Evolutionary conservation across 2,797 vertebrate genomes (phyloP), one percentile per base, ranked within the genome.

Genomic region (Microtus californicus): DNA sequence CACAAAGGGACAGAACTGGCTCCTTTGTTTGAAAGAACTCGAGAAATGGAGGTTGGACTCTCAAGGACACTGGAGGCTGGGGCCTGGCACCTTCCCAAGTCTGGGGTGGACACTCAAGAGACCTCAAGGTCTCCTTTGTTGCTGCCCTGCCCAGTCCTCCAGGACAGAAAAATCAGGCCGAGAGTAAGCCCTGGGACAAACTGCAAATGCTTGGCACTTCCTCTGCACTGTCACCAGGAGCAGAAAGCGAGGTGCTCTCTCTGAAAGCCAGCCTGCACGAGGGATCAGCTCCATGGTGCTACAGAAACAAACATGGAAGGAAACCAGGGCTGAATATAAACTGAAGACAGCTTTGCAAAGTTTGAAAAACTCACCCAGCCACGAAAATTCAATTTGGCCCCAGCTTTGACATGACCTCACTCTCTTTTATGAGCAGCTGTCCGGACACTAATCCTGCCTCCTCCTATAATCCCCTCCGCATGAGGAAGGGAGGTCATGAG

Each of bases 341-440:
- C 93, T 34, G 40, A 80, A 82, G 85, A 71, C 93, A 92, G 90
- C 94, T 94, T 95, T 91, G 83, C 73, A 71, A 73, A 61, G 73
- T 93, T 89, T 87, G 43, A 65, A 82, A 95, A 95, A 89, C 78
- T 92, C 80, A 81, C 34, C 88, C 89, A 71, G 94, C 63, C 65
- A 71, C 77, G 87, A 88, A 79, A 95, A 92, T 65, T 90, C 81
- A 48, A 37, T 90, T 93, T 97, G 88, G 96, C 95, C 88, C 13
- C 31, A 88, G 93, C 61, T 87, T 79, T 8, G 0, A 89, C 51
- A 88, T 97, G 96, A 97, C 88, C 95, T 97, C 97, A 97, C 19
- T 89, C 43, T 56, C 76, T 95, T 96, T 97, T 88, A 97, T 87
- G 90, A 97, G 93, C 96, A 96, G 93, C 96, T 97, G 96, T 95